Conservation (phyloP, 2,888 invertebrate genomes). For the Callyntrura sp. region DNA sequence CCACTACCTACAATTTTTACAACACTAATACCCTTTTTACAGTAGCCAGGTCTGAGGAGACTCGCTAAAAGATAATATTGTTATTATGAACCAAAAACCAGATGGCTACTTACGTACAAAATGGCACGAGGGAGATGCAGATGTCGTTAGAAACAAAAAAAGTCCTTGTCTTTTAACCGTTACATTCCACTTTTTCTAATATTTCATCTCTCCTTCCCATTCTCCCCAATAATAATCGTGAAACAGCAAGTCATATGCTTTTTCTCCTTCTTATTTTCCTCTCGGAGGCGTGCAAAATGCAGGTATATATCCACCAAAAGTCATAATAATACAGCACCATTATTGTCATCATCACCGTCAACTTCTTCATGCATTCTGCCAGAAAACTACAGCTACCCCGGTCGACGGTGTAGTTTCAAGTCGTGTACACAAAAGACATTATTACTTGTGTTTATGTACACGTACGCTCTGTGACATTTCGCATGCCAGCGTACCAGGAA, state of each 20-base stretch:
- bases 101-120: constrained; percentile 71
- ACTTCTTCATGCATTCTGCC: neutral
- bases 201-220: constrained; percentile 49
- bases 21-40: neutral
- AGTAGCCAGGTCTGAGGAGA: neutral
- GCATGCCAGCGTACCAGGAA: neutral
- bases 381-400: neutral
- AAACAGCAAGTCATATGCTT: constrained; percentile 13
- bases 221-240: constrained; percentile 43
- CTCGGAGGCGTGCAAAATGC: neutral
- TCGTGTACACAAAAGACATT: neutral
- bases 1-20: neutral
- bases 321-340: neutral
- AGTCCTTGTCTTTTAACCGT: constrained; percentile 52
- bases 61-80: constrained; percentile 27
- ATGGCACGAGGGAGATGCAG: constrained; percentile 55
- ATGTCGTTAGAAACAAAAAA: constrained; percentile 66
- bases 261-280: neutral
- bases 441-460: neutral
- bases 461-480: neutral
- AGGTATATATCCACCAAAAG: neutral
- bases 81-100: constrained; percentile 69
- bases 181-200: constrained; percentile 65
- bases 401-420: no score
- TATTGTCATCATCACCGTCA: neutral